These are phyloP conservation scores for Sinotaia quadrata DNA, from an alignment of 2,888 invertebrate species.

Conservation along the genomic window DNA sequence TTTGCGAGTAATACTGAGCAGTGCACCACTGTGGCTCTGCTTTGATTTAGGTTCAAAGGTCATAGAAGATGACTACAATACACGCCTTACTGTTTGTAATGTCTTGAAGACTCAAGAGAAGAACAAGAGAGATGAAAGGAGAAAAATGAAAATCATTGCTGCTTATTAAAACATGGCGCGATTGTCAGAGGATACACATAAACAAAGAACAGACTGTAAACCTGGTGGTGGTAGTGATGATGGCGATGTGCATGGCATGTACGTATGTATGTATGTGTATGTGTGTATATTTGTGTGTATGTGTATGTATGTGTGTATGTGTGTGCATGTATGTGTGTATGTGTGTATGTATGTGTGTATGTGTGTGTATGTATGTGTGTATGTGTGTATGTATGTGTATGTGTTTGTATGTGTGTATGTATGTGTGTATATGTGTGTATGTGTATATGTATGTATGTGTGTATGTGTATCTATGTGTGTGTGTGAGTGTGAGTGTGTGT, in stretches of 20 bases:
- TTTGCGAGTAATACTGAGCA: no score
- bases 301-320: neutral
- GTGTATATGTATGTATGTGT: neutral
- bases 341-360: neutral
- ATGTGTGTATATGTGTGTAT: neutral
- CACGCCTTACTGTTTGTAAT: no score
- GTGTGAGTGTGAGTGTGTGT: neutral
- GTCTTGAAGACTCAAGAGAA: no score
- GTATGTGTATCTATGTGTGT: neutral
- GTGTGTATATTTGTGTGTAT: neutral
- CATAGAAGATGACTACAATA: no score
- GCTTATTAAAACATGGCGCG: no score
- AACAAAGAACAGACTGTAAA: no score
- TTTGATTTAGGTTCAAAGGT: no score
- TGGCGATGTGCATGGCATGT: neutral
- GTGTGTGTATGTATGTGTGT: neutral
- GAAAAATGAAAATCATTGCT: no score
- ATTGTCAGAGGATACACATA: no score
- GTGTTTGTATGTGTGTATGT: neutral
- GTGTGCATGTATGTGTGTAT: neutral
- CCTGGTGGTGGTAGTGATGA: no score
- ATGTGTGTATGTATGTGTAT: neutral
- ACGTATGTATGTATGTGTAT: neutral
- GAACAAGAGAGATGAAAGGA: no score
- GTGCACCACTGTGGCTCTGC: no score